Evolutionary conservation across 2,888 invertebrate species (phyloP), one percentile per base, ranked within the genome.

Genomic region (Phytoseiulus persimilis): DNA sequence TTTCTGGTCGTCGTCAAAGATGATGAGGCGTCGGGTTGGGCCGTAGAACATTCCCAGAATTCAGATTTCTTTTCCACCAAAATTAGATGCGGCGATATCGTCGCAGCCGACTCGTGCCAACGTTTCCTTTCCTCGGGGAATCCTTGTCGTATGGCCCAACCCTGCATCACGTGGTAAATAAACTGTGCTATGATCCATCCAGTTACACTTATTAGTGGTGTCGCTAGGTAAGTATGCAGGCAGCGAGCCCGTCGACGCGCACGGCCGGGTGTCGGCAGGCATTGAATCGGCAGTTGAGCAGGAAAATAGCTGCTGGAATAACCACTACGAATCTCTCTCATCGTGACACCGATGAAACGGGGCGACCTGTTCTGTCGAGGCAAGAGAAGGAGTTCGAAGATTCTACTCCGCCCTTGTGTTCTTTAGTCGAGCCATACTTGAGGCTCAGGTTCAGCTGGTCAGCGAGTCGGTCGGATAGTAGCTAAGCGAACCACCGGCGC

Each of bases 131-230:
- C 39, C 31, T 14, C 84, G 87, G 87, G 31, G 31, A n/a, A 39
- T 87, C 39, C n/a, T 32, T 11, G 39, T 39, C n/a, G 33, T 11
- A 33, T 33, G 87, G 87, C 87, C n/a, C 23, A 39, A 33, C 39
- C 87, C 28, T 28, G 87, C 39, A 23, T 23, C 87, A 39, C 45
- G 39, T 87, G 39, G 87, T 87, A 87, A 39, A 45, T 87, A 87
- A 87, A 87, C 87, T 87, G 87, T 87, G 33, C 87, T 87, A 87
- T 87, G 87, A 32, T 87, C 87, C 87, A 87, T 87, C 87, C 87
- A 87, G 87, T 87, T 87, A 87, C 87, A 39, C 33, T 39, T 87
- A 87, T 39, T 87, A 87, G 87, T 87, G 87, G 33, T 87, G 87
- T 87, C 32, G 87, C 33, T 87, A 87, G 45, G 87, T 39, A 87